Evolutionary conservation across 2,113 vertebrate species (phyloP).

Genomic region (Pandion haliaetus): DNA sequence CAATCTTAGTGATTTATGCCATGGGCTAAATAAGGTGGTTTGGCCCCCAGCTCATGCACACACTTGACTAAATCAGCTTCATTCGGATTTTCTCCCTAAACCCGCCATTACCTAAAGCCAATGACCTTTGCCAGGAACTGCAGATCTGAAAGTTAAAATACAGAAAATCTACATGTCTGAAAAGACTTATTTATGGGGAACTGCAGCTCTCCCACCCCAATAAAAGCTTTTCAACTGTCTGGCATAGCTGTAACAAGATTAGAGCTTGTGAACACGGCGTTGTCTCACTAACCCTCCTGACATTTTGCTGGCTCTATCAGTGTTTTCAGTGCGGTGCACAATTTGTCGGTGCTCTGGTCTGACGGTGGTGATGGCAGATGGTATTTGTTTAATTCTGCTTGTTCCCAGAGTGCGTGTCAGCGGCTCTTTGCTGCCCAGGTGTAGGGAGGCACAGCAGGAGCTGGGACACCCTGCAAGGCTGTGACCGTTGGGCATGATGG

Average conservation of each 20-base stretch:
- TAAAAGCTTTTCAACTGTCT: neutral
- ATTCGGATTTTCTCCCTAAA: neutral
- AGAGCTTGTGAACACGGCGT: accelerated
- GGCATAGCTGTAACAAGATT: accelerated
- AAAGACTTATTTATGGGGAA: neutral
- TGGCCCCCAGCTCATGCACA: neutral
- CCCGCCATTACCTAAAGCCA: neutral
- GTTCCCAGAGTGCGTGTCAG: neutral
- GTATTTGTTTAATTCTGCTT: constrained; percentile 2
- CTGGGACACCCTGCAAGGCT: neutral
- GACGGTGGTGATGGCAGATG: neutral
- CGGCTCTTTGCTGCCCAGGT: neutral
- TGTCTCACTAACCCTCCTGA: neutral
- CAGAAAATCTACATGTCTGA: neutral
- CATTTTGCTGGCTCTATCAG: accelerated
- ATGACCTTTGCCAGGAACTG: neutral
- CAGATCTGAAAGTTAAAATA: neutral
- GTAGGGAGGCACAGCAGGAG: neutral
- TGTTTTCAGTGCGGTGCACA: neutral
- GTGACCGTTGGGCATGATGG: accelerated
- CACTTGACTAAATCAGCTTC: neutral
- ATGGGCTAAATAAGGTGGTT: neutral
- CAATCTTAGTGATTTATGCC: neutral
- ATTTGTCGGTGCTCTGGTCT: neutral
- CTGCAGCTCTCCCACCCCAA: neutral